phyloP scores from a whole-genome alignment of 2,888 invertebrate genomes.

The Boloria selene region DNA sequence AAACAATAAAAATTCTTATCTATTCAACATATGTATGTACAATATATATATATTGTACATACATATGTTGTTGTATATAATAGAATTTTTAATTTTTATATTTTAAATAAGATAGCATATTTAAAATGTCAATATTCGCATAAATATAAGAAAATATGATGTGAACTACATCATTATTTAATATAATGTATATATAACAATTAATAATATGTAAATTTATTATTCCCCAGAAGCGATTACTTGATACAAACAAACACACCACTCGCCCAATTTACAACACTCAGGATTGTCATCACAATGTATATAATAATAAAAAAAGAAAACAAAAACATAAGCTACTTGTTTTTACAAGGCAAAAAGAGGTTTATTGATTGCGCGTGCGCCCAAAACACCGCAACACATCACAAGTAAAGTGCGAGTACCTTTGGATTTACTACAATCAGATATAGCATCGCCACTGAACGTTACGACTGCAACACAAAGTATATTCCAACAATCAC shows the following conservation, averaged over 20 bases:
- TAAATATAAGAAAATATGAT: no score
- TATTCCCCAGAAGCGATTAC: not conserved
- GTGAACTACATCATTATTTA: no score
- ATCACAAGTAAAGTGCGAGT: constrained; percentile 57
- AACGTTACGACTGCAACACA: constrained; percentile 76
- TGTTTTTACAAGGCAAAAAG: constrained; percentile 10
- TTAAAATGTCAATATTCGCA: no score
- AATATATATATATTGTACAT: no score
- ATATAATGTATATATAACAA: no score
- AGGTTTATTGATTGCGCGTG: constrained; percentile 24
- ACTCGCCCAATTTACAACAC: not conserved
- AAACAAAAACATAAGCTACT: constrained; percentile 21
- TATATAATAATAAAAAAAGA: constrained; percentile 1
- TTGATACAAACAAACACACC: constrained; percentile 1
- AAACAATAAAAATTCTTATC: no score
- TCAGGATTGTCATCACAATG: not conserved
- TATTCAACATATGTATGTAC: no score
- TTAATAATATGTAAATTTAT: no score
- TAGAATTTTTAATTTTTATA: no score
- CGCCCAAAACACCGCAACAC: constrained; percentile 42
- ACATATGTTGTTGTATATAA: no score
- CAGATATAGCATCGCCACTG: constrained; percentile 68
- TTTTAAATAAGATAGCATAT: no score
- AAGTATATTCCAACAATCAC: constrained; percentile 44
- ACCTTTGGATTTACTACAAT: constrained; percentile 65